Evolutionary conservation across 2,797 vertebrate species (phyloP).

Genomic region (Thaleichthys pacificus): DNA sequence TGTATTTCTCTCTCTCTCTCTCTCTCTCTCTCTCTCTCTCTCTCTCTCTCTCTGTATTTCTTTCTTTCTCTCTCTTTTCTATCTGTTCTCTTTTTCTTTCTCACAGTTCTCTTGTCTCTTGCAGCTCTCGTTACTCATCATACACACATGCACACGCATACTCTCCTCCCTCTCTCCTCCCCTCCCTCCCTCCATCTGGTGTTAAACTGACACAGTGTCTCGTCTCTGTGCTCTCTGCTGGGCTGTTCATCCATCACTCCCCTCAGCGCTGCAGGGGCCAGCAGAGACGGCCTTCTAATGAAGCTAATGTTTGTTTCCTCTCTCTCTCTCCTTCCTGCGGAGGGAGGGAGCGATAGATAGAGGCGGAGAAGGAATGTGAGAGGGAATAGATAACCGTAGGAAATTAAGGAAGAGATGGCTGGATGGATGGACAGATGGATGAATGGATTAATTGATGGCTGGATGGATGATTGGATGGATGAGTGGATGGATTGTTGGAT

Average conservation of each 20-base stretch:
- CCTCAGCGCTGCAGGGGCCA: slow-evolving; percentile 47
- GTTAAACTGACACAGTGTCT: slow-evolving; percentile 63
- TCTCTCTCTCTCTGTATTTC: slow-evolving; percentile 13
- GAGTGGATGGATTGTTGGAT: no score
- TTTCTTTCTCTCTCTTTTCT: slow-evolving; percentile 22
- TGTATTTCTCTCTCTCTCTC: slow-evolving; percentile 25
- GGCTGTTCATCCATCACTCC: slow-evolving; percentile 63
- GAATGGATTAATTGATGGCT: no score
- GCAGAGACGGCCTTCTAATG: slow-evolving; percentile 62
- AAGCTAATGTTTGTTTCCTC: slow-evolving; percentile 68
- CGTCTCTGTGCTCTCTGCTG: slow-evolving; percentile 38
- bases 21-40: slow-evolving; percentile 28
- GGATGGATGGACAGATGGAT: background rate
- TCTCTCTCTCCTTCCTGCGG: slow-evolving; percentile 42
- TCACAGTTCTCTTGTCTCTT: background rate
- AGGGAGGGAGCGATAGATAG: slow-evolving; percentile 10
- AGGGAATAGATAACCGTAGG: no score
- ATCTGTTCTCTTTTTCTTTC: slow-evolving; percentile 30
- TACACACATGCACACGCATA: background rate
- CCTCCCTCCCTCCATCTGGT: slow-evolving; percentile 54
- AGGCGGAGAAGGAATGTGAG: no score
- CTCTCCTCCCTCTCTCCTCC: slow-evolving; percentile 42
- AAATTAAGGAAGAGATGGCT: no score
- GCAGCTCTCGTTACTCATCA: background rate
- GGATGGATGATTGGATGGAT: no score